Evolutionary conservation across 1,140 invertebrate genomes (phyloP), one percentile per base, ranked within the genome.

Genomic region (Eumaeus atala): DNA sequence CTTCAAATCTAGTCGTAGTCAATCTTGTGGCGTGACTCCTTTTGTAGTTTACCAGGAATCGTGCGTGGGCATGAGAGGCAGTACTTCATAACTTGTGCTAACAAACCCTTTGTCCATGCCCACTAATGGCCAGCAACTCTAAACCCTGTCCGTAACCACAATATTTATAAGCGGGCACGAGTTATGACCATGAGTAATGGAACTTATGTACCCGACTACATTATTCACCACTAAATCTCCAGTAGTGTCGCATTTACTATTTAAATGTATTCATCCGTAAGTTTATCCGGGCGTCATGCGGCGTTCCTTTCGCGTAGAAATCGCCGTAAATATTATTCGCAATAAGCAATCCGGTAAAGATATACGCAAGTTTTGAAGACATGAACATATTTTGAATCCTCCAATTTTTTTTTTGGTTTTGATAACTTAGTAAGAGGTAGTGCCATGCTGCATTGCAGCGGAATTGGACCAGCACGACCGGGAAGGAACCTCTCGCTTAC

Each of bases 201-300:
- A 66, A 75, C 67, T 78, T 83, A 83, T 79, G 76, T 79, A 79
- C 66, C 65, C 53, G 35, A 61, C 64, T 74, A 74, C 77, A 82
- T 84, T 83, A 82, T 75, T 69, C 74, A 67, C 61, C 72, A 81
- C 60, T 84, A 84, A 83, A 84, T 84, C 79, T 72, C 67, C 65
- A 47, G 59, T 68, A 70, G 72, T 81, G 77, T 77, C 74, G 70
- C 72, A 63, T 80, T 84, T 81, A 79, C 81, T 84, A 84, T 84
- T 84, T 83, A 84, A 84, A 84, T 83, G 79, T 84, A 84, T 84
- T 84, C 79, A 83, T 84, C 74, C 72, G 64, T 64, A 62, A 76
- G 72, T 70, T 74, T 79, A 77, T 77, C 76, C 77, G 61, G 69
- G 72, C 79, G 76, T 84, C 81, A 81, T 81, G 77, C 70, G 56